Conservation (phyloP, 2,113 vertebrate species). For the Orientallactaga bullata region DNA sequence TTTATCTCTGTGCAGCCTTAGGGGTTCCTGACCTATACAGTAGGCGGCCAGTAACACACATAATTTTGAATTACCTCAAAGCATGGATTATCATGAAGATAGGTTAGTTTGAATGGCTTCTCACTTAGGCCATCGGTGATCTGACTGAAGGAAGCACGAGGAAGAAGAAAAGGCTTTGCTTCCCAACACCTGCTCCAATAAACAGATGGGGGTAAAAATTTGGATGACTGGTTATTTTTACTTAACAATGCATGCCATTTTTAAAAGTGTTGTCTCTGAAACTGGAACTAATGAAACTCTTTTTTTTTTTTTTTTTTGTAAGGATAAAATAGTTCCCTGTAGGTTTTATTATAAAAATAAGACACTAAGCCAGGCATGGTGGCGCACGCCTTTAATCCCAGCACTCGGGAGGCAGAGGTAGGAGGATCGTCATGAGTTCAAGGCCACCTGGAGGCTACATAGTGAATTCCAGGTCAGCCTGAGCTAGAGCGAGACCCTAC, state of each 20-base stretch:
- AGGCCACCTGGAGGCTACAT: too few species aligned
- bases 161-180: neutral
- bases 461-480: too few species aligned
- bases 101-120: neutral
- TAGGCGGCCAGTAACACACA: neutral
- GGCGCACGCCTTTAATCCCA: too few species aligned
- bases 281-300: neutral
- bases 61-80: neutral
- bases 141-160: neutral
- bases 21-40: neutral
- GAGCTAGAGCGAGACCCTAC: too few species aligned
- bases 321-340: neutral
- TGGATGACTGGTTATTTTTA: slow-evolving; percentile 37
- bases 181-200: neutral
- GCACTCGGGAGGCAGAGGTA: too few species aligned
- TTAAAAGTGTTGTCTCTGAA: slow-evolving; percentile 42
- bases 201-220: neutral
- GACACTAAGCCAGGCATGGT: neutral
- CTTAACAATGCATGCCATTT: neutral
- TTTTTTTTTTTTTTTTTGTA: slow-evolving; percentile 45
- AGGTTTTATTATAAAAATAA: slow-evolving; percentile 6
- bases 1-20: neutral
- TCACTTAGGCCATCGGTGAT: neutral
- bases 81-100: neutral
- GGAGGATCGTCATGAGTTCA: too few species aligned